Evolutionary conservation across 2,888 invertebrate genomes (phyloP).

Genomic region (Tryphoninae sp.): DNA sequence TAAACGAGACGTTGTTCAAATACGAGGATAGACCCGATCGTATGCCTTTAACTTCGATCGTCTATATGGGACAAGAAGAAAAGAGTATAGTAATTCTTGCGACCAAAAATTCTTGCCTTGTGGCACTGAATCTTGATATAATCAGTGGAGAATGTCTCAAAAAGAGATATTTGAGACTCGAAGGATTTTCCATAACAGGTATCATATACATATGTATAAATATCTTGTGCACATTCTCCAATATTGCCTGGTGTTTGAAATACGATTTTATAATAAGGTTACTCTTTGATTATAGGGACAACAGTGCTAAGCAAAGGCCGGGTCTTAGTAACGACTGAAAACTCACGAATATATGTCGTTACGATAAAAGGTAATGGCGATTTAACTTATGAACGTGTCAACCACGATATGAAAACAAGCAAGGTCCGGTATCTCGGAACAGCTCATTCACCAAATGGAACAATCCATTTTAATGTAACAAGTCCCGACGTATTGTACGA

Average conservation of each 20-base stretch:
- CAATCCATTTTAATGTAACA: conserved; percentile 71
- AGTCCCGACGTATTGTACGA: conserved; percentile 77
- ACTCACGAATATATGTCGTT: conserved; percentile 67
- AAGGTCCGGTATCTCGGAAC: conserved; percentile 75
- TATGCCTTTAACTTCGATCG: conserved; percentile 68
- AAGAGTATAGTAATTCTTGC: conserved; percentile 67
- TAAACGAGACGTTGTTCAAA: conserved; percentile 54
- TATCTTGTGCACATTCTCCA: neutral
- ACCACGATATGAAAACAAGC: conserved; percentile 66
- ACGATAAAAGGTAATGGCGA: conserved; percentile 54
- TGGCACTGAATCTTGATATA: conserved; percentile 67
- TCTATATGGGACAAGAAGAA: conserved; percentile 61
- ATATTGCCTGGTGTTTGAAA: neutral
- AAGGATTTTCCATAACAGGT: conserved; percentile 76
- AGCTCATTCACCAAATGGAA: conserved; percentile 71
- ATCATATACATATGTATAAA: conserved; percentile 31
- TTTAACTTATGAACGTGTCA: conserved; percentile 62
- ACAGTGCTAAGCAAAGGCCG: conserved; percentile 63
- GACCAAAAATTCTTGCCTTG: conserved; percentile 70
- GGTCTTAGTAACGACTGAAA: conserved; percentile 72
- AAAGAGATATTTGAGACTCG: conserved; percentile 65
- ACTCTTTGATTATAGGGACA: conserved; percentile 70
- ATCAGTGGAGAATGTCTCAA: conserved; percentile 65
- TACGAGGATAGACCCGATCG: conserved; percentile 70
- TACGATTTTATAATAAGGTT: neutral